Evolutionary conservation across 2,888 invertebrate genomes (phyloP).

Genomic region (Margaritifera margaritifera): DNA sequence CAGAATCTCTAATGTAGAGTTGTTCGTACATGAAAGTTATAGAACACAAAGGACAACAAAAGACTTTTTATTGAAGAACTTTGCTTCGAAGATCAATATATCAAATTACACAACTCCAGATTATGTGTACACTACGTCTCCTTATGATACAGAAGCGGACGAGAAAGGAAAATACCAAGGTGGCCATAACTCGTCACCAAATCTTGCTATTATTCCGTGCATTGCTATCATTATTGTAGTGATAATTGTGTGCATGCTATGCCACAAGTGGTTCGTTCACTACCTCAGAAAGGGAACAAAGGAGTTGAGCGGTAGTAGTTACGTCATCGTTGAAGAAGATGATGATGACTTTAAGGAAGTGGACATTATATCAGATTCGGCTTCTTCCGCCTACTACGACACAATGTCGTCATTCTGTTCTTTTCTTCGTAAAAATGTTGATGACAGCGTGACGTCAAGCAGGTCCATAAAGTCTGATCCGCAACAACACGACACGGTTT

Average conservation of each 20-base stretch:
- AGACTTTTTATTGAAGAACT: too few species aligned
- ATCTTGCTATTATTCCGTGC: slow-evolving; percentile 36
- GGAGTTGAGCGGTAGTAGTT: slow-evolving; percentile 27
- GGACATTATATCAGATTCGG: slow-evolving; percentile 28
- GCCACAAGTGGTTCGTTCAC: slow-evolving; percentile 39
- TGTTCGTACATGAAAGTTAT: too few species aligned
- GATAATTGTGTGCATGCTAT: slow-evolving; percentile 31
- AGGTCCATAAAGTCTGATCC: slow-evolving; percentile 7
- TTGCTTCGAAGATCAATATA: too few species aligned
- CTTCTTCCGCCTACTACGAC: slow-evolving; percentile 26
- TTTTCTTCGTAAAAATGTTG: slow-evolving; percentile 26
- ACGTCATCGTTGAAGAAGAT: slow-evolving; percentile 30
- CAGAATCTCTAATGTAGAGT: too few species aligned
- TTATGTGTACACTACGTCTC: too few species aligned
- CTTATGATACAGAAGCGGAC: too few species aligned
- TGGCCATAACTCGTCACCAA: slow-evolving; percentile 7
- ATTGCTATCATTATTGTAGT: slow-evolving; percentile 37
- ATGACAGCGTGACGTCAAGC: slow-evolving; percentile 16
- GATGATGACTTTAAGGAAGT: slow-evolving; percentile 27
- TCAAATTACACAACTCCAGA: too few species aligned
- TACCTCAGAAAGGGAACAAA: slow-evolving; percentile 37
- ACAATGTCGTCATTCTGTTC: slow-evolving; percentile 35
- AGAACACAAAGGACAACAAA: too few species aligned
- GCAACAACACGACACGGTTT: slow-evolving; percentile 2
- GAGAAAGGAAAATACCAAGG: too few species aligned